A percentile compares a stretch with the other conserved stretches of the same genome.
phyloP scores from a whole-genome alignment of 2,797 vertebrate genomes.

The Rhinella marina region DNA sequence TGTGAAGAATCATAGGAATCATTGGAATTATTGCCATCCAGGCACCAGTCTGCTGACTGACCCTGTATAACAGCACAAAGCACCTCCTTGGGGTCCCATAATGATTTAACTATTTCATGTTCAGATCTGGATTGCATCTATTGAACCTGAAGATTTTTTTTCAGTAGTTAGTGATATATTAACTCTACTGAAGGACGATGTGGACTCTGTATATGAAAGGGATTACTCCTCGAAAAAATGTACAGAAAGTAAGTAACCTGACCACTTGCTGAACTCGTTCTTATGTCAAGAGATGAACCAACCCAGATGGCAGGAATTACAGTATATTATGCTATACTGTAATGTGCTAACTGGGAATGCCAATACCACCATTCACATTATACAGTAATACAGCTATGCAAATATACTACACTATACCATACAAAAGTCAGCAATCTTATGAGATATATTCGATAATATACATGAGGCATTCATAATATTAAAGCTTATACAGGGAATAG shows the following conservation, averaged over 20 bases:
- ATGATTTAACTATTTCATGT: background rate
- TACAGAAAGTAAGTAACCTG: slow-evolving; percentile 62
- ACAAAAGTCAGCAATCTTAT: too few species aligned
- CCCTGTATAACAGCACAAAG: background rate
- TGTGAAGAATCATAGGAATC: background rate
- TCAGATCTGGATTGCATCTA: background rate
- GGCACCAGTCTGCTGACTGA: background rate
- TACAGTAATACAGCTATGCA: too few species aligned
- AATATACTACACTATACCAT: too few species aligned
- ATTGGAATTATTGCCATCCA: background rate
- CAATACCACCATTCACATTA: too few species aligned
- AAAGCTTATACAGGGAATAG: too few species aligned
- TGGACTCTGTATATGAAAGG: slow-evolving; percentile 67
- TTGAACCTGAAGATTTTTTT: background rate
- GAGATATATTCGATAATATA: too few species aligned
- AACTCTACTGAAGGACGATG: slow-evolving; percentile 60
- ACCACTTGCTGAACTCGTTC: background rate
- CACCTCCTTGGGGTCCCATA: background rate
- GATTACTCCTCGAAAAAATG: slow-evolving; percentile 63
- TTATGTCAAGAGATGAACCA: background rate
- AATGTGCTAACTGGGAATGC: background rate
- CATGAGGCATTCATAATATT: too few species aligned
- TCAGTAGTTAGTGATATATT: background rate
- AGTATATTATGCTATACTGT: background rate
- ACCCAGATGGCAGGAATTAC: background rate